Evolutionary conservation across 2,797 vertebrate species (phyloP).

Genomic region (Sebastes minor): DNA sequence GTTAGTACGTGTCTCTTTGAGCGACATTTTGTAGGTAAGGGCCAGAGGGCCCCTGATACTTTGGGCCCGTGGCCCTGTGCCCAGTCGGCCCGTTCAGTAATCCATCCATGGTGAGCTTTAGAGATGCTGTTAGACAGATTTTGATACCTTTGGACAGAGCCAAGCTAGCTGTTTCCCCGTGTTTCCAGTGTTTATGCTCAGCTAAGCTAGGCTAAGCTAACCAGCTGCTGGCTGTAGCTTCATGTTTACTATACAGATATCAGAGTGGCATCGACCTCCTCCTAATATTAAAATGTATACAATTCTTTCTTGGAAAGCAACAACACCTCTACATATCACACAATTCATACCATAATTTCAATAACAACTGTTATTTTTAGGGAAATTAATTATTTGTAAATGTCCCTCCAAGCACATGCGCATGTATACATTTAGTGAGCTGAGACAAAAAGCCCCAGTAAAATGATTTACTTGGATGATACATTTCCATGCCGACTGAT

Average conservation of each 20-base stretch:
- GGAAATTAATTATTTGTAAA: neutral
- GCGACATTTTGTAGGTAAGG: neutral
- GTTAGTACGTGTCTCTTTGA: neutral
- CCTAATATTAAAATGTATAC: neutral
- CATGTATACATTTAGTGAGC: neutral
- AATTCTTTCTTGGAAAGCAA: neutral
- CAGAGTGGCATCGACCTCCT: neutral
- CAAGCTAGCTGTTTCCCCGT: neutral
- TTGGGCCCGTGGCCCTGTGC: neutral
- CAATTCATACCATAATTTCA: neutral
- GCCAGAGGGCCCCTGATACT: neutral
- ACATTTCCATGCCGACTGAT: constrained; percentile 15
- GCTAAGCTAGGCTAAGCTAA: constrained; percentile 1
- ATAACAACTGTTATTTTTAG: neutral
- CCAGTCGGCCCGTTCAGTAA: neutral
- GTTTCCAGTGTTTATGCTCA: neutral
- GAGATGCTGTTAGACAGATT: neutral
- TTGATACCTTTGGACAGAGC: neutral
- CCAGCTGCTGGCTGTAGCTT: neutral
- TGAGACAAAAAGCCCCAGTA: neutral
- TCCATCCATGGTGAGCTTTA: neutral
- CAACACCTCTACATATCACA: too few species aligned
- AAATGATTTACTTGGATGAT: neutral
- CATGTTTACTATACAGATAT: neutral
- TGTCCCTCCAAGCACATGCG: neutral